phyloP scores from a whole-genome alignment of 2,888 invertebrate genomes.

The Actias luna region DNA sequence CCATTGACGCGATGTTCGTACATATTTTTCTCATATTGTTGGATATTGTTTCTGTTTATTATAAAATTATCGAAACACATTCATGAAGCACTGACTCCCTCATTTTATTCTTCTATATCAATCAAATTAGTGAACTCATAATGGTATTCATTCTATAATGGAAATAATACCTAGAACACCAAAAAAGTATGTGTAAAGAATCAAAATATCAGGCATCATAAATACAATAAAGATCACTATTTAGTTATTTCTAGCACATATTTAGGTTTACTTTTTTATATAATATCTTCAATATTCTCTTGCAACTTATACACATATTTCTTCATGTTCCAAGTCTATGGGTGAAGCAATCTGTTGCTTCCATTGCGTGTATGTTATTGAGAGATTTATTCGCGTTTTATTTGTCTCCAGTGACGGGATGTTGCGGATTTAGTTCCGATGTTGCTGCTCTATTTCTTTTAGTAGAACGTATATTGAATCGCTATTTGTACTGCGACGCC shows the following conservation, averaged over 20 bases:
- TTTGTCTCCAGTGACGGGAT: slow-evolving; percentile 35
- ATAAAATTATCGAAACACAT: background rate
- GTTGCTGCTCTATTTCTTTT: slow-evolving; percentile 33
- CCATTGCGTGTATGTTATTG: slow-evolving; percentile 40
- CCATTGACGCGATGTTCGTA: too few relatives aligned
- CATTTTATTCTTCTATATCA: background rate
- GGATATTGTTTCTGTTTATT: background rate
- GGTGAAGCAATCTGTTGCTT: slow-evolving; percentile 38
- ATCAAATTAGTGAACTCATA: background rate
- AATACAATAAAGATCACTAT: too few relatives aligned
- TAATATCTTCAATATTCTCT: background rate
- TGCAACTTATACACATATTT: background rate
- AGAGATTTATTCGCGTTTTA: slow-evolving; percentile 49
- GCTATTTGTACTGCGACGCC: slow-evolving; percentile 19
- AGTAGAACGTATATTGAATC: slow-evolving; percentile 36
- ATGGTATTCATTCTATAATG: too few relatives aligned
- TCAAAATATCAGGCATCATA: too few relatives aligned
- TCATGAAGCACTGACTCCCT: background rate
- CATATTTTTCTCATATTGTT: too few relatives aligned
- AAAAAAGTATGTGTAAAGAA: too few relatives aligned
- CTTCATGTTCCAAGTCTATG: slow-evolving; percentile 13
- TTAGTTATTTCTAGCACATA: background rate
- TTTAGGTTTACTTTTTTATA: too few relatives aligned
- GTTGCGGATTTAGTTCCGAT: slow-evolving; percentile 32
- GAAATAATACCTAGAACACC: too few relatives aligned